Percentiles rank a stretch among this genome's conserved stretches.
Conservation (phyloP, 2,113 vertebrate genomes). For the Xiphias gladius region DNA sequence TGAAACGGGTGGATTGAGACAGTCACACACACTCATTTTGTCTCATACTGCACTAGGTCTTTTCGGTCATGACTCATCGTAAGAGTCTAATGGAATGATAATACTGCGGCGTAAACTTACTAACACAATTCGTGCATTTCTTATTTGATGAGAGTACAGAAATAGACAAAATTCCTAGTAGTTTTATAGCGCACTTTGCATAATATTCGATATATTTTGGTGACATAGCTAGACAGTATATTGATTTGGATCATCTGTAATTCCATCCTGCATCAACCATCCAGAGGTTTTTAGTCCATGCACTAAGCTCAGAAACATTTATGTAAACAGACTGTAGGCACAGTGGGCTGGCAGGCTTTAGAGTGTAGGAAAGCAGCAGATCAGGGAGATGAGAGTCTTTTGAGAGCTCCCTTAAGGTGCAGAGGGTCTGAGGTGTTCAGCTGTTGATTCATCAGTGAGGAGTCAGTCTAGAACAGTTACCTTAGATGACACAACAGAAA, state of each 20-base stretch:
- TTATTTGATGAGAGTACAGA: neutral
- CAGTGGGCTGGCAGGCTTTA: slow-evolving; percentile 12
- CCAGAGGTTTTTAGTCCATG: slow-evolving; percentile 13
- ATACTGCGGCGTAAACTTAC: neutral
- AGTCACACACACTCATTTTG: slow-evolving; percentile 50
- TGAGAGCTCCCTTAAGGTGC: slow-evolving; percentile 46
- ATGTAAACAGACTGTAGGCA: slow-evolving; percentile 37
- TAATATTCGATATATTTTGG: neutral
- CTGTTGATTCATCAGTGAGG: slow-evolving; percentile 1
- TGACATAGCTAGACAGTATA: neutral
- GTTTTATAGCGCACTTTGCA: neutral
- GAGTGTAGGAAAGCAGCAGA: slow-evolving; percentile 53
- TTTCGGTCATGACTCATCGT: slow-evolving; percentile 19
- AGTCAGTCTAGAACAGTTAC: neutral
- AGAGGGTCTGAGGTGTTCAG: slow-evolving; percentile 21
- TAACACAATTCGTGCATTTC: slow-evolving; percentile 8
- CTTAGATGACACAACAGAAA: slow-evolving; percentile 17
- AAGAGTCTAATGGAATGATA: neutral
- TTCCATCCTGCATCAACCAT: slow-evolving; percentile 30
- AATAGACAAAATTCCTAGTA: neutral
- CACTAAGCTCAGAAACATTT: slow-evolving; percentile 27
- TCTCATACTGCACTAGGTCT: slow-evolving; percentile 33
- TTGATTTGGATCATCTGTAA: slow-evolving; percentile 26
- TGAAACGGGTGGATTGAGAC: slow-evolving; percentile 70
- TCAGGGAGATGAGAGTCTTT: slow-evolving; percentile 52